These are phyloP conservation scores for Euborellia annulipes DNA, from an alignment of 1,140 invertebrate genomes.

Conservation along the genomic window DNA sequence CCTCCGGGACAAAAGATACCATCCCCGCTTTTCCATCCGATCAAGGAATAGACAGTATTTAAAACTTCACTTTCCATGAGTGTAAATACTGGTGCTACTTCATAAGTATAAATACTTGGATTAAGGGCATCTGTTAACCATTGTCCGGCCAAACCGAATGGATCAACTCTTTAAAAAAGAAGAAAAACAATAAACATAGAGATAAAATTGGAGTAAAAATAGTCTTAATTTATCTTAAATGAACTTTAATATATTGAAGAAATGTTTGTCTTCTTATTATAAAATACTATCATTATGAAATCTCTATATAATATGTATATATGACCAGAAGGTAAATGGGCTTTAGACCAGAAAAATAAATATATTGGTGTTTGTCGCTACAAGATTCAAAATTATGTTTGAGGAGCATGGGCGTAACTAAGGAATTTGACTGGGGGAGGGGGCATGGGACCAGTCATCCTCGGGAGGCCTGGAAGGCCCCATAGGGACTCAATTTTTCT, in stretches of 20 bases:
- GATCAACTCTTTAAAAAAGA: conserved; percentile 27
- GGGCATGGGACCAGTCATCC: too few relatives aligned
- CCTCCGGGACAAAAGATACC: conserved; percentile 55
- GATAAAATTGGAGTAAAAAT: neutral
- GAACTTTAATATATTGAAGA: neutral
- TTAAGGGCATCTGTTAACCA: conserved; percentile 36
- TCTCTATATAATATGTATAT: conserved; percentile 1
- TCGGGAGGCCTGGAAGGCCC: too few relatives aligned
- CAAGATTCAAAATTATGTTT: too few relatives aligned
- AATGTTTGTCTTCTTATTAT: neutral
- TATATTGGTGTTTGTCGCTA: too few relatives aligned
- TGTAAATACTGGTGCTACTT: conserved; percentile 38
- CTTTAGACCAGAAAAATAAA: too few relatives aligned
- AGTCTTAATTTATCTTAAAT: neutral
- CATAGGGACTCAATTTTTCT: too few relatives aligned
- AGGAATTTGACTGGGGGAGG: too few relatives aligned
- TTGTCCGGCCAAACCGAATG: conserved; percentile 34
- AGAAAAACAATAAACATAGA: neutral
- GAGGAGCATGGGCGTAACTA: too few relatives aligned
- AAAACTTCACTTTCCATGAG: conserved; percentile 32
- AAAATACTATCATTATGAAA: conserved; percentile 1
- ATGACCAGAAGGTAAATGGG: too few relatives aligned
- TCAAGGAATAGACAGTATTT: conserved; percentile 33
- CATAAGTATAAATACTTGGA: conserved; percentile 36
- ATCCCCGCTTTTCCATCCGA: conserved; percentile 33